These are phyloP conservation scores for Genyomyrus donnyi DNA, from an alignment of 2,113 vertebrate species.

Conservation along the genomic window DNA sequence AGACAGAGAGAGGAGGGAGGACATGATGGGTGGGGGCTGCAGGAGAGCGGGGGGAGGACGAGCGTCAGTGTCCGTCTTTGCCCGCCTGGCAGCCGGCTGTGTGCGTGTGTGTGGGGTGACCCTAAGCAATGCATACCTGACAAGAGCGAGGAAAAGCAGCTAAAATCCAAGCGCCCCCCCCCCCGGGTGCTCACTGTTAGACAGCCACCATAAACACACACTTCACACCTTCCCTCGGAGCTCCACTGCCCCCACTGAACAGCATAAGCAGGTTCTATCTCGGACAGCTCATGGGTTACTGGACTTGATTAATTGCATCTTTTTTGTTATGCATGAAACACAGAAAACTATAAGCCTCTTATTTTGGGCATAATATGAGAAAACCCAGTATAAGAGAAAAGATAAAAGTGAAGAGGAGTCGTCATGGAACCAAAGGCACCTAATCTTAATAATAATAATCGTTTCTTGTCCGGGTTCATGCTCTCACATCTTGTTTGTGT, in stretches of 20 bases:
- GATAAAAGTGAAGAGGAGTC: not conserved
- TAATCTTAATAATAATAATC: not conserved
- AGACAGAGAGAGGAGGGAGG: constrained; percentile 21
- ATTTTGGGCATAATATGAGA: not conserved
- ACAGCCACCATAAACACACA: not conserved
- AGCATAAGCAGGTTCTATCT: not conserved
- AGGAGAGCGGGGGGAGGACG: not conserved
- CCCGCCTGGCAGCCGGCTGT: not conserved
- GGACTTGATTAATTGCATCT: not conserved
- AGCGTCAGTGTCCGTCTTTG: not conserved
- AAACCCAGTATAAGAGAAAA: not conserved
- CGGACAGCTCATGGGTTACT: not conserved
- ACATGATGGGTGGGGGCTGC: not conserved
- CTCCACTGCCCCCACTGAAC: not conserved
- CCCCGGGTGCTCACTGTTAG: not conserved
- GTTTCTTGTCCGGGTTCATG: not conserved
- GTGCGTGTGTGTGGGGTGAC: not conserved
- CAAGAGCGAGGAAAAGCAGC: not conserved
- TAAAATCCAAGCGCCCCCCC: not conserved
- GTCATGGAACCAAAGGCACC: not conserved
- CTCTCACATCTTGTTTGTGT: not conserved
- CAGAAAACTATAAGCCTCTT: not conserved
- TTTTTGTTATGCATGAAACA: not conserved
- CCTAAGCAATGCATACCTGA: not conserved
- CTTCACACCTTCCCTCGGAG: not conserved